Evolutionary conservation across 1,140 invertebrate species (phyloP), one percentile per base, ranked within the genome.

Genomic region (Agraylea sexmaculata): DNA sequence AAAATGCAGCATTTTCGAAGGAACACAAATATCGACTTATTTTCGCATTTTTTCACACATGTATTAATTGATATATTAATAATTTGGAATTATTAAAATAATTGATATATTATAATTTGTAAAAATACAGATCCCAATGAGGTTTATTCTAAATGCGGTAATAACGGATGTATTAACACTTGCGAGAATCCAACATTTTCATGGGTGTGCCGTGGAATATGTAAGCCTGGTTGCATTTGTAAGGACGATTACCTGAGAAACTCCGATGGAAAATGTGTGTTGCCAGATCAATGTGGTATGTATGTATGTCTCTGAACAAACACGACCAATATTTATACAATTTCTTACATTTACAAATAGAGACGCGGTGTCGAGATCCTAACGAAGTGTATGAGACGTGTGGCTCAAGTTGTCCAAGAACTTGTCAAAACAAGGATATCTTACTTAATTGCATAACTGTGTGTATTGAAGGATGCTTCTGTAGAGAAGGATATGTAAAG

Each of bases 211-310:
- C 27, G 7, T 25, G 36, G 35, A 7, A 11, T 6, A 0, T 58
- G 57, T 18, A 36, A 44, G 2, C 44, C 49, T 5, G 53, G 54
- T 3, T 59, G 57, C 28, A 46, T 51, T 12, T 59, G 57, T 31
- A 35, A 42, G 6, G 23, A 47, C 3, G 51, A 49, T 10, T 52
- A 53, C 32, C 29, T 55, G 17, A 46, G 51, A 37, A 45, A 53
- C 31, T 31, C 21, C 12, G 41, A 51, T 19, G 47, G 48, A 2
- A 33, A 41, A 1, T 57, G 53, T 30, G 49, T 55, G 7, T 38
- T 27, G 0, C 40, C 38, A 22, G 30, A 42, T 8, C 21, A 51
- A 21, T 56, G 54, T 35, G 44, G 49, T 49, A 43, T 43, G 42
- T 33, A n/a, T 19, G 18, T 41, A n/a, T n/a, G n/a, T n/a, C n/a